Conservation (phyloP, 2,888 invertebrate species). For the Thecocarcelia acutangulata region DNA sequence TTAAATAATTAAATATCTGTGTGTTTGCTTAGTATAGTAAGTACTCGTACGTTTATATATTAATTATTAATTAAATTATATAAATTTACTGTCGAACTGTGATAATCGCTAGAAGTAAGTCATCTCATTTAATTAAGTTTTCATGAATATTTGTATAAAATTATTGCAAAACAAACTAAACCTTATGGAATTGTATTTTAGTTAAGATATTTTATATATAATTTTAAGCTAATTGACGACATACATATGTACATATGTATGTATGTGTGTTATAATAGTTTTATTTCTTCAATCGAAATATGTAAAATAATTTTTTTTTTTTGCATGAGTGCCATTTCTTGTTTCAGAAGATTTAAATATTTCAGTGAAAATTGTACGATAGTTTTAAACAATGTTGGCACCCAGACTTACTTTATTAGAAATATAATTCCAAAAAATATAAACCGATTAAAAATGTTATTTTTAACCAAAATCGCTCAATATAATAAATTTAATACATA, state of each 20-base stretch:
- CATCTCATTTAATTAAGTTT: conserved; percentile 49
- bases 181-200: conserved; percentile 38
- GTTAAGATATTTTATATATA: conserved; percentile 9
- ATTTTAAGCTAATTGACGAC: conserved; percentile 16
- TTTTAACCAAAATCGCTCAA: too few relatives aligned
- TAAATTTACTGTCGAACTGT: conserved; percentile 61
- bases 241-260: conserved; percentile 7
- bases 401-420: conserved; percentile 16
- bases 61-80: conserved; percentile 32
- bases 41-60: background rate
- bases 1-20: background rate
- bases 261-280: background rate
- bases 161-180: conserved; percentile 66
- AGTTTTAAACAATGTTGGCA: conserved; percentile 62
- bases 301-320: conserved; percentile 3
- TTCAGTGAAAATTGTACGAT: conserved; percentile 19
- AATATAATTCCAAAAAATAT: background rate
- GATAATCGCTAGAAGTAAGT: conserved; percentile 64
- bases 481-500: too few relatives aligned
- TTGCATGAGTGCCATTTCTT: conserved; percentile 62
- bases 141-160: conserved; percentile 23
- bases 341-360: conserved; percentile 20
- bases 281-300: conserved; percentile 9
- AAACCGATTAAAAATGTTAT: too few relatives aligned
- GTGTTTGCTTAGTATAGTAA: conserved; percentile 1